Base-by-base conservation (phyloP, 2,888 invertebrate genomes). In the Agriopis marginaria region DNA sequence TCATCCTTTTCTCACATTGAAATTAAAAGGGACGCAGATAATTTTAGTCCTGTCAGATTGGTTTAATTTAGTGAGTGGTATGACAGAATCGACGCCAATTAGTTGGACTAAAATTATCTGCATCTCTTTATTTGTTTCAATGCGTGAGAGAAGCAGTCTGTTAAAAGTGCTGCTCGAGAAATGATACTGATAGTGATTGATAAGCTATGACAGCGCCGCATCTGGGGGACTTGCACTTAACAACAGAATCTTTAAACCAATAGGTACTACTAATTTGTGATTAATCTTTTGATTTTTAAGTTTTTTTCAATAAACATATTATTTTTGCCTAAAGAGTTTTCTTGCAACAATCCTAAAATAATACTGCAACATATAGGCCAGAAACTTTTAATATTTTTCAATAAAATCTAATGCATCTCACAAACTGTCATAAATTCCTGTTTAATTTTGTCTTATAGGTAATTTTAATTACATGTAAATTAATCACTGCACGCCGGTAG, bases 401-500 rank as follows among this genome's bases (percentile, higher is more conserved):
- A 82, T 90, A 86, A 87, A 86, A 83, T 88, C 86, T 91, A 89
- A 87, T 88, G 80, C 39, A 66, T 87, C 83, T 78, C 86, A 23
- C 17, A 86, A 85, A 88, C 89, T 91, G 86, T 84, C 87, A 82
- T 90, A 92, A 90, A 90, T 90, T 91, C 88, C 86, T 89, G 82
- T 88, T 51, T 78, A 83, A 81, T 85, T 86, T 89, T 82, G 80
- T 77, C 82, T 85, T 85, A 87, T 66, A 45, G 10, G 45, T 58
- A 79, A 76, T 75, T 51, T 72, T 77, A 79, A 75, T 74, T 68
- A 54, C 64, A 68, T 59, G 71, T 66, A 73, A 75, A 76, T 66
- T 69, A 76, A 84, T 92, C 85, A 92, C 83, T 93, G 89, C 71
- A 91, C 88, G 72, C 89, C 84, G 69, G 89, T 89, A n/a, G 82